Evolutionary conservation across 2,797 vertebrate species (phyloP).

Genomic region (Labroides dimidiatus): DNA sequence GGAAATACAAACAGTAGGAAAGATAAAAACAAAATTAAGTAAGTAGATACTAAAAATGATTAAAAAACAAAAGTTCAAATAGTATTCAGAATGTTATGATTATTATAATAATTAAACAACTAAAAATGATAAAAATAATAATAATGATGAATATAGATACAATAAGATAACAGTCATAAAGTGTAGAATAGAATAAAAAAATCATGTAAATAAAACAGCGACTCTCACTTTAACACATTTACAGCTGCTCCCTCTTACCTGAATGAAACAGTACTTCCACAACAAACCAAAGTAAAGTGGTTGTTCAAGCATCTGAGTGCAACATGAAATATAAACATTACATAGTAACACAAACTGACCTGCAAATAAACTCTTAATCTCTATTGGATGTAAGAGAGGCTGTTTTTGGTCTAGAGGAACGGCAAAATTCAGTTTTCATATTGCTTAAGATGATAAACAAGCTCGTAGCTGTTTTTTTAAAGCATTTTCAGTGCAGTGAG

Average conservation of each 20-base stretch:
- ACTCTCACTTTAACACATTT: background rate
- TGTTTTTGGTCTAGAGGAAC: slow-evolving; percentile 13
- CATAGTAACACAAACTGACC: slow-evolving; percentile 5
- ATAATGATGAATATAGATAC: no score
- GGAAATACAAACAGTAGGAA: no score
- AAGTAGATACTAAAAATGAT: no score
- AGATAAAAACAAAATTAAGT: no score
- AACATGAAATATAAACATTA: slow-evolving; percentile 34
- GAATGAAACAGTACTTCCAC: slow-evolving; percentile 11
- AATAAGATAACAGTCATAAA: no score
- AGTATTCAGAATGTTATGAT: no score
- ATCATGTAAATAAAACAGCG: no score
- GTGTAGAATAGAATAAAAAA: no score
- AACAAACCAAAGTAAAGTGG: background rate
- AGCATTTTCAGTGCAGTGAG: background rate
- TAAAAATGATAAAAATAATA: no score
- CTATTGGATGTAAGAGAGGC: background rate
- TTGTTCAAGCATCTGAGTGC: background rate
- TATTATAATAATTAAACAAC: no score
- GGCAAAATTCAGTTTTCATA: background rate
- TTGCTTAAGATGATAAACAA: slow-evolving; percentile 13
- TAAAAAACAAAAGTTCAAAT: no score
- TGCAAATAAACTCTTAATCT: background rate
- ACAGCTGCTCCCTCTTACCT: background rate
- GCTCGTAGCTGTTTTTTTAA: background rate